phyloP scores from a whole-genome alignment of 2,113 vertebrate species.

The Pelusios castaneus region DNA sequence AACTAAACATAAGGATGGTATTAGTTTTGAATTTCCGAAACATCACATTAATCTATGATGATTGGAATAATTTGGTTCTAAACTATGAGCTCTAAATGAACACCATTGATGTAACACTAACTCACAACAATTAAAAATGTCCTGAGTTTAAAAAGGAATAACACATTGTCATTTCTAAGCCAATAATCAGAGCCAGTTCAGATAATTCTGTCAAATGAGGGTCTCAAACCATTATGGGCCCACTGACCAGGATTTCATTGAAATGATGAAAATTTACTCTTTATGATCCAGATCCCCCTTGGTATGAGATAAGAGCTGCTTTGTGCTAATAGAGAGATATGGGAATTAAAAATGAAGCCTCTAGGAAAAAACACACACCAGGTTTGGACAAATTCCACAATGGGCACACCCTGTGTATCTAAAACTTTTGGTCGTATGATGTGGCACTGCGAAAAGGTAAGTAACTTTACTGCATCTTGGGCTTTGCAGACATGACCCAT shows the following conservation, averaged over 20 bases:
- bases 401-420: not conserved
- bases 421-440: not conserved
- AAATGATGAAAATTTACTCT: not conserved
- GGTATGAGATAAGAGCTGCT: not conserved
- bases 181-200: not conserved
- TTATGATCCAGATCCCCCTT: not conserved
- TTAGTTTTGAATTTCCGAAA: conserved; percentile 44
- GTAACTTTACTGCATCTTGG: not conserved
- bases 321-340: not conserved
- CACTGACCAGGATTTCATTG: not conserved
- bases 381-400: not conserved
- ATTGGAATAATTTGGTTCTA: not conserved
- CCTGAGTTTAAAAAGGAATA: not conserved
- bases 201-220: not conserved
- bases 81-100: not conserved
- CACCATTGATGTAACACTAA: not conserved
- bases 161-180: not conserved
- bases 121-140: not conserved
- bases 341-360: not conserved
- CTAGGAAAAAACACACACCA: not conserved
- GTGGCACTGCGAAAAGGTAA: not conserved
- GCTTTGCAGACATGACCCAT: not conserved
- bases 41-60: not conserved
- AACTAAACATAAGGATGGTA: not conserved
- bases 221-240: not conserved